Base-by-base conservation (phyloP, 2,888 invertebrate genomes). In the Atherix ibis region DNA sequence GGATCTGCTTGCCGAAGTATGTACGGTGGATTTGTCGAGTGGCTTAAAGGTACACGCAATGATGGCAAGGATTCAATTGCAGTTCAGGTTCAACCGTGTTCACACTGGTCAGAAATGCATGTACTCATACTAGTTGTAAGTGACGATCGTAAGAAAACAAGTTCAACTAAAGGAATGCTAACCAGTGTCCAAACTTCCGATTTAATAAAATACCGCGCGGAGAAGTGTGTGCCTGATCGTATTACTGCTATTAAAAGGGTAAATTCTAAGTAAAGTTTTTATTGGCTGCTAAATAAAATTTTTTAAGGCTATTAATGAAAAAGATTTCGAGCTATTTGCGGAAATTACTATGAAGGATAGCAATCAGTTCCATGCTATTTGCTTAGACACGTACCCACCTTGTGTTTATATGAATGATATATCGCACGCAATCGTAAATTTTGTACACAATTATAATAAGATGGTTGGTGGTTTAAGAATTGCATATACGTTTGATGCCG, bases 401-500 rank as follows among this genome's bases (percentile, higher is more conserved):
- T 81, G 83, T 55, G 67, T 76, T 10, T 99, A 99, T 55, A 74
- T 97, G 77, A 94, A 82, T 51, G 83, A 89, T 51, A 67, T 73
- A 1, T 95, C 97, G 1, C 76, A 80, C 54, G 64, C 70, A 16
- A 77, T 98, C 35, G 70, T 81, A 4, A 66, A 78, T 39, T 62
- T 92, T 38, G 70, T 95, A 32, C 89, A 95, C 60, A 63, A 66
- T 14, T 91, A 81, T 53, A 98, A 99, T 59, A 64, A 71, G 27
- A 56, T 66, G 17, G 66, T 64, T 48, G 73, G 73, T n/a, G 56
- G 64, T 40, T 57, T 63, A 13, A 79, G 73, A 62, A 80, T 88
- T 5, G 91, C 92, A 1, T 99, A 99, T 55, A 95, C 97, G 12
- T 98, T 89, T 66, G 98, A 98, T 70, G 98, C 98, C 35, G 98